Evolutionary conservation across 2,797 vertebrate species (phyloP).

Genomic region (Helostoma temminkii): DNA sequence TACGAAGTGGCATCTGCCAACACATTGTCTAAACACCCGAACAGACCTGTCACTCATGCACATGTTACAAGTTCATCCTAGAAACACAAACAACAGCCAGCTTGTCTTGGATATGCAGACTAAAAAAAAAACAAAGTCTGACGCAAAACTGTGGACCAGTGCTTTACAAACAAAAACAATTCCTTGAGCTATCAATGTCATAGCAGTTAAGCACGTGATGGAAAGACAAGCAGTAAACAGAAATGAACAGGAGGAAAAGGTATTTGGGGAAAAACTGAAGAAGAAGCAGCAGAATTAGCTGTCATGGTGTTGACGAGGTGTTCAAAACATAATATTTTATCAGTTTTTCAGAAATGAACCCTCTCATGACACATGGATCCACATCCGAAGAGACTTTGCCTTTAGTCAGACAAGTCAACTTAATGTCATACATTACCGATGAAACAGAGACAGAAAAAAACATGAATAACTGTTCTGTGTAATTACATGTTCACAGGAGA

Average conservation of each 20-base stretch:
- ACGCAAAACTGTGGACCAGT: constrained; percentile 1
- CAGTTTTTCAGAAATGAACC: not conserved
- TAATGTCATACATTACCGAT: not conserved
- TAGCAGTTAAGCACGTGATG: not conserved
- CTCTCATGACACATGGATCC: not conserved
- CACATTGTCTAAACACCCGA: constrained; percentile 28
- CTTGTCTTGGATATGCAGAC: constrained; percentile 37
- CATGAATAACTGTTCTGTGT: not conserved
- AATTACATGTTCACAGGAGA: not conserved
- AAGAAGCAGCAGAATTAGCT: too few species aligned
- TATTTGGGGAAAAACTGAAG: too few species aligned
- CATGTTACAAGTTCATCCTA: constrained; percentile 14
- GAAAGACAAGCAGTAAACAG: not conserved
- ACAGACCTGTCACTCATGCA: constrained; percentile 42
- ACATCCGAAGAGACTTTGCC: not conserved
- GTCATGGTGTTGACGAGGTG: too few species aligned
- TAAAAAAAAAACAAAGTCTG: constrained; percentile 39
- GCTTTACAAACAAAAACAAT: constrained; percentile 11
- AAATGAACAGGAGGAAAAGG: too few species aligned
- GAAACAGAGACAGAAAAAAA: not conserved
- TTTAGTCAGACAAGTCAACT: not conserved
- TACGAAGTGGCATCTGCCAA: constrained; percentile 33
- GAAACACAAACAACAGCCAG: constrained; percentile 27
- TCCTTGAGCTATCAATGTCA: not conserved
- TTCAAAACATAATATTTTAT: not conserved